Evolutionary conservation across 2,797 vertebrate genomes (phyloP).

Genomic region (Eulemur coronatus): DNA sequence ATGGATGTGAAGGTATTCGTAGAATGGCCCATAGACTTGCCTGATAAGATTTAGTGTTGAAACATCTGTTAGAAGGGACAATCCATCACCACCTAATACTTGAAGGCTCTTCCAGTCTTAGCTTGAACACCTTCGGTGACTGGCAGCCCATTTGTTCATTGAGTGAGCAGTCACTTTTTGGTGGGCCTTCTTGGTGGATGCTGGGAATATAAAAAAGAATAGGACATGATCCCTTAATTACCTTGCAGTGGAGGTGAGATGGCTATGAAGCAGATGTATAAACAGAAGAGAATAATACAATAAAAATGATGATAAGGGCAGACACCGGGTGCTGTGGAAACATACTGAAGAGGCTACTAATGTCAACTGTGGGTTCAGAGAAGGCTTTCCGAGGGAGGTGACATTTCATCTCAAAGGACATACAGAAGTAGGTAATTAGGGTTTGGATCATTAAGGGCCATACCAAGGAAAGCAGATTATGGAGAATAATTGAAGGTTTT

Average conservation of each 20-base stretch:
- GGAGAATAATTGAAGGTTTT: neutral
- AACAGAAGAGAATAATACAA: neutral
- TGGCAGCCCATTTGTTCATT: neutral
- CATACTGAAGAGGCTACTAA: neutral
- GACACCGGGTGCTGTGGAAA: neutral
- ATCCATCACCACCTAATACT: neutral
- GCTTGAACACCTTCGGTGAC: neutral
- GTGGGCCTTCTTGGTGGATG: neutral
- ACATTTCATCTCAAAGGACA: conserved; percentile 2
- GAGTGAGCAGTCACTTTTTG: neutral
- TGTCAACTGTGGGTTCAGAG: neutral
- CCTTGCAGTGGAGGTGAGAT: neutral
- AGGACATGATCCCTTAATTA: neutral
- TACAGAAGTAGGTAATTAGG: neutral
- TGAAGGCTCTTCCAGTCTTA: neutral
- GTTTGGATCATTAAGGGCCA: neutral
- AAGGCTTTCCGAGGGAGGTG: neutral
- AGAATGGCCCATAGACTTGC: neutral
- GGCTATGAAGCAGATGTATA: neutral
- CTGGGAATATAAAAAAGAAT: neutral
- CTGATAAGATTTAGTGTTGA: neutral
- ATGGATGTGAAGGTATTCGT: neutral
- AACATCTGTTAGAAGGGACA: neutral
- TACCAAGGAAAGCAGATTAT: neutral
- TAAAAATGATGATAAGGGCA: neutral